phyloP scores from a whole-genome alignment of 2,113 vertebrate species.

The Barbus barbus region DNA sequence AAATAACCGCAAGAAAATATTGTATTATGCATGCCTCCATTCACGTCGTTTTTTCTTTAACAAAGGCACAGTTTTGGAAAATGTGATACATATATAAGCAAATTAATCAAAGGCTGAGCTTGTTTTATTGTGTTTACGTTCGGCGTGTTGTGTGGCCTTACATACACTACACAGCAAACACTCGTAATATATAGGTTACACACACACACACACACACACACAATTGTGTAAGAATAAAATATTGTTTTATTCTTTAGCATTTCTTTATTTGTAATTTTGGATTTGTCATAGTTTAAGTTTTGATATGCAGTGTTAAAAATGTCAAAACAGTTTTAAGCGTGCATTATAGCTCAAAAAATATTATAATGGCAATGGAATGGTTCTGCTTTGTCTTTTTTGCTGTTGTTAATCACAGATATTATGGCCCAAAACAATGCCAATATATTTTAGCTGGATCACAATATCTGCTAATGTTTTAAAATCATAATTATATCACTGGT shows the following conservation, averaged over 20 bases:
- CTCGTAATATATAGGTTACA: background rate
- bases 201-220: too few relatives aligned
- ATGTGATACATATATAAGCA: background rate
- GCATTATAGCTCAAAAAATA: too few relatives aligned
- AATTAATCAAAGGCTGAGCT: background rate
- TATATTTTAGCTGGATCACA: background rate
- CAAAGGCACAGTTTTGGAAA: background rate
- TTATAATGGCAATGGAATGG: too few relatives aligned
- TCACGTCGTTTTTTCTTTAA: background rate
- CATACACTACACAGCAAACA: background rate
- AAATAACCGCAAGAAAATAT: background rate
- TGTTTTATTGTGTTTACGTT: background rate
- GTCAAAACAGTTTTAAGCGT: too few relatives aligned
- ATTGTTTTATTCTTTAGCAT: background rate
- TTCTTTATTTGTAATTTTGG: conserved; percentile 4
- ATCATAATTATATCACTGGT: background rate
- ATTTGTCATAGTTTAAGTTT: background rate
- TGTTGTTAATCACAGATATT: background rate
- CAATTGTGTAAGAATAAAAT: background rate
- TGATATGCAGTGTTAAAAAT: background rate
- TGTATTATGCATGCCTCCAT: background rate
- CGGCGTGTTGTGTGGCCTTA: background rate
- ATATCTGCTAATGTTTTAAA: background rate
- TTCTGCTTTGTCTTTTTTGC: background rate
- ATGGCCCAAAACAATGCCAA: too few relatives aligned